Evolutionary conservation across 1,140 invertebrate genomes (phyloP).

Genomic region (Achatina immaculata): DNA sequence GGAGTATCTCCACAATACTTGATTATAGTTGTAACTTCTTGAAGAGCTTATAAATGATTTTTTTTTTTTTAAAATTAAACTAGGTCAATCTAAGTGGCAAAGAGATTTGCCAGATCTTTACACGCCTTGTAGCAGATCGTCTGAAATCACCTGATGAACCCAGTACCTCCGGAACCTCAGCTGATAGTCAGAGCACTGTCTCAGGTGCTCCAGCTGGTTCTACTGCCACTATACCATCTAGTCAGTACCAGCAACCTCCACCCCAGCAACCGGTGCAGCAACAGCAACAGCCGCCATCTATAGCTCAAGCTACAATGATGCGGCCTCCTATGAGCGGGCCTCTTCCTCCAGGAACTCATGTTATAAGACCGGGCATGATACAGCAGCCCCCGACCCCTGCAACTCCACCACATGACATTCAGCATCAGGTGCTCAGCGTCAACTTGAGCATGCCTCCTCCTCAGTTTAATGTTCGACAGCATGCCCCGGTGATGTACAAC

Average conservation of each 20-base stretch:
- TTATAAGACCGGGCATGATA: background rate
- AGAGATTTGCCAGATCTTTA: conserved; percentile 11
- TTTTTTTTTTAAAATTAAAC: too few relatives aligned
- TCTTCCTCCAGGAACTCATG: too few relatives aligned
- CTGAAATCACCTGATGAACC: conserved; percentile 20
- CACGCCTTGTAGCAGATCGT: conserved; percentile 12
- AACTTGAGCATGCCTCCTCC: conserved; percentile 24
- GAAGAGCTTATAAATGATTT: too few relatives aligned
- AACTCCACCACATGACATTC: background rate
- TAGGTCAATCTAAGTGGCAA: background rate
- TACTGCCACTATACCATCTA: background rate
- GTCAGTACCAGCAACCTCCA: background rate
- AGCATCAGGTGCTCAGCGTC: background rate
- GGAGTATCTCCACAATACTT: too few relatives aligned
- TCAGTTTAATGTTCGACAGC: background rate
- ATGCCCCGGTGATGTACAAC: background rate
- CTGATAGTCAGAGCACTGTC: background rate
- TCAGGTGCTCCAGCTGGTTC: background rate
- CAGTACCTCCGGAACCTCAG: background rate
- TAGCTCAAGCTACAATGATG: background rate
- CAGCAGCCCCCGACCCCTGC: background rate
- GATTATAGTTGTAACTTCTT: too few relatives aligned
- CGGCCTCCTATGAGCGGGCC: background rate
- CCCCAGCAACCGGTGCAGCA: background rate
- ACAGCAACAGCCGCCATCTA: conserved; percentile 2